These are phyloP conservation scores for Diaprepes abbreviatus DNA, from an alignment of 2,888 invertebrate species.

Conservation along the genomic window DNA sequence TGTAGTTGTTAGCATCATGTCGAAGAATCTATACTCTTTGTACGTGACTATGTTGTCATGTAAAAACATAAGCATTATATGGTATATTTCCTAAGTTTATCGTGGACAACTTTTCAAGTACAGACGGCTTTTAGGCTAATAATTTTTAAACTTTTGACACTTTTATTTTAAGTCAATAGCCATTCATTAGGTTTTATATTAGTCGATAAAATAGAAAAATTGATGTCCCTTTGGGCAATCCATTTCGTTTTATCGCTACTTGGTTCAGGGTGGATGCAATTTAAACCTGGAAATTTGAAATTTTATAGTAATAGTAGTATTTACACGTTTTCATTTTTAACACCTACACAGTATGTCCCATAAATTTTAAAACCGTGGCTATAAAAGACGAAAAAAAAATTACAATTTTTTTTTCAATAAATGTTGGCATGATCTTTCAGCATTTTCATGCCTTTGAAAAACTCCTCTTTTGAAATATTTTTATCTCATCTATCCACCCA, in stretches of 20 bases:
- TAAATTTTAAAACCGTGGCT: not conserved
- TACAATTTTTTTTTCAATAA: no score
- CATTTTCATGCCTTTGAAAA: no score
- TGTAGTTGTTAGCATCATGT: no score
- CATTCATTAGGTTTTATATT: constrained; percentile 21
- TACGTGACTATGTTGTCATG: no score
- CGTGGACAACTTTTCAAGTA: not conserved
- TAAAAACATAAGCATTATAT: not conserved
- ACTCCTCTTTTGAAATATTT: no score
- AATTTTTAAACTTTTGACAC: constrained; percentile 26
- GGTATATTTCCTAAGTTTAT: not conserved
- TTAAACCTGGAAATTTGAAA: not conserved
- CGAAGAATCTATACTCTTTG: no score
- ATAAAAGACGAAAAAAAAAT: no score
- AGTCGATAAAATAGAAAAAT: constrained; percentile 17
- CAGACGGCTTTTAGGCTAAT: not conserved
- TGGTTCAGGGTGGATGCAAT: not conserved
- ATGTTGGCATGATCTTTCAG: no score
- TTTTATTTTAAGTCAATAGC: constrained; percentile 14
- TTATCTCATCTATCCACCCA: no score
- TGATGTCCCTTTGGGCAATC: constrained; percentile 12
- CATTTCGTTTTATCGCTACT: constrained; percentile 17
- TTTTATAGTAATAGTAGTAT: not conserved
- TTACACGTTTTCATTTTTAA: no score
- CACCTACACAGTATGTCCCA: no score